Evolutionary conservation across 2,797 vertebrate genomes (phyloP).

Genomic region (Mus minutoides): DNA sequence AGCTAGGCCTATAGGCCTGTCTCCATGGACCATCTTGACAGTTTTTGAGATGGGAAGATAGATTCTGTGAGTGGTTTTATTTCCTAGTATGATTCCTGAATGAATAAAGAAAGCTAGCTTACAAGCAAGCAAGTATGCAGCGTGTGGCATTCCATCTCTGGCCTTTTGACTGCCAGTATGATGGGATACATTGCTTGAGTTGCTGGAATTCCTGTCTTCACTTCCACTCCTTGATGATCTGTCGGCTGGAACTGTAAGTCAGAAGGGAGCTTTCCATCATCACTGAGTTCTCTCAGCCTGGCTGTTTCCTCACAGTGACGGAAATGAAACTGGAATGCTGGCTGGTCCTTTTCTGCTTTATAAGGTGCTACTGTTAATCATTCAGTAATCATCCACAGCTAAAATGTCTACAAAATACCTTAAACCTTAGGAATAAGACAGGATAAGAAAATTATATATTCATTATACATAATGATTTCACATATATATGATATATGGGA

Average conservation of each 20-base stretch:
- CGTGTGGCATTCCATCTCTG: rapidly evolving
- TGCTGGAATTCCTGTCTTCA: too few relatives aligned
- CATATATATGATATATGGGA: not conserved
- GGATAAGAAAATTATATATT: not conserved
- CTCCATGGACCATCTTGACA: too few relatives aligned
- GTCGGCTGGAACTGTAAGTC: not conserved
- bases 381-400: slow-evolving; percentile 35
- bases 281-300: not conserved
- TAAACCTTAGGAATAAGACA: not conserved
- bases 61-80: not conserved
- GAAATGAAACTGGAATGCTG: not conserved
- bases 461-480: too few relatives aligned
- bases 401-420: not conserved
- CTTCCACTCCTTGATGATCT: not conserved
- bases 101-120: not conserved
- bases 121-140: not conserved
- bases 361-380: not conserved
- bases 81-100: not conserved
- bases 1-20: not conserved
- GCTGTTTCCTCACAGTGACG: too few relatives aligned
- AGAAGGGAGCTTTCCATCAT: too few relatives aligned
- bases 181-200: not conserved
- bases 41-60: not conserved
- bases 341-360: not conserved
- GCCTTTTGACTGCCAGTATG: too few relatives aligned